Conservation (phyloP, 2,888 invertebrate genomes). For the Drosophila monieri region DNA sequence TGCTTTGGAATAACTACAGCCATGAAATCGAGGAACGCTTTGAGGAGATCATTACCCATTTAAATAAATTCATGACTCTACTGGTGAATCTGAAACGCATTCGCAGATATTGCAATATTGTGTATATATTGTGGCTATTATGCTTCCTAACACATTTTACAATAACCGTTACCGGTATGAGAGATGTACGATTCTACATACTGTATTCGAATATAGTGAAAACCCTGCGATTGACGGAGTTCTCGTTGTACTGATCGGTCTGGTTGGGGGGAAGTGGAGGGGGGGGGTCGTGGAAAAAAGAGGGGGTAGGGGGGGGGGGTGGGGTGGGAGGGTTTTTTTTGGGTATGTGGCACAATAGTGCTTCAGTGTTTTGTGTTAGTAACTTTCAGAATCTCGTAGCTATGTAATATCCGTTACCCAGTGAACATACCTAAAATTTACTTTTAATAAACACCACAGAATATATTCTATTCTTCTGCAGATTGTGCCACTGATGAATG, state of each 20-base stretch:
- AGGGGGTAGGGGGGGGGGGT: too few species aligned
- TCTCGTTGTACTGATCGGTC: constrained; percentile 51
- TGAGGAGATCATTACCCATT: constrained; percentile 24
- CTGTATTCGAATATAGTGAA: constrained; percentile 64
- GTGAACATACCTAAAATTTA: neutral
- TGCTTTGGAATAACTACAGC: constrained; percentile 52
- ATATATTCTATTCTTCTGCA: constrained; percentile 8
- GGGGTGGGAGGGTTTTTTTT: too few species aligned
- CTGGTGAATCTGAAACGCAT: constrained; percentile 41
- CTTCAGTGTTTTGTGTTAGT: too few species aligned
- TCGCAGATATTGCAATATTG: constrained; percentile 24
- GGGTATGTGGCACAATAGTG: too few species aligned
- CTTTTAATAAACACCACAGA: neutral
- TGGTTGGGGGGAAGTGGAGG: too few species aligned
- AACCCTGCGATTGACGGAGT: constrained; percentile 61
- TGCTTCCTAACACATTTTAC: neutral
- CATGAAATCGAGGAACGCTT: constrained; percentile 40
- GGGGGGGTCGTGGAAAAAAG: too few species aligned
- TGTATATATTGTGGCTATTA: constrained; percentile 9
- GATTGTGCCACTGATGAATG: constrained; percentile 50
- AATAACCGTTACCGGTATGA: neutral
- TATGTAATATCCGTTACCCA: neutral
- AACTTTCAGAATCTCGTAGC: too few species aligned
- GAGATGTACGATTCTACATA: constrained; percentile 13
- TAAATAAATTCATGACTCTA: constrained; percentile 44